Evolutionary conservation across 1,140 invertebrate genomes (phyloP), one percentile per base, ranked within the genome.

Genomic region (Eubasilissa regina): DNA sequence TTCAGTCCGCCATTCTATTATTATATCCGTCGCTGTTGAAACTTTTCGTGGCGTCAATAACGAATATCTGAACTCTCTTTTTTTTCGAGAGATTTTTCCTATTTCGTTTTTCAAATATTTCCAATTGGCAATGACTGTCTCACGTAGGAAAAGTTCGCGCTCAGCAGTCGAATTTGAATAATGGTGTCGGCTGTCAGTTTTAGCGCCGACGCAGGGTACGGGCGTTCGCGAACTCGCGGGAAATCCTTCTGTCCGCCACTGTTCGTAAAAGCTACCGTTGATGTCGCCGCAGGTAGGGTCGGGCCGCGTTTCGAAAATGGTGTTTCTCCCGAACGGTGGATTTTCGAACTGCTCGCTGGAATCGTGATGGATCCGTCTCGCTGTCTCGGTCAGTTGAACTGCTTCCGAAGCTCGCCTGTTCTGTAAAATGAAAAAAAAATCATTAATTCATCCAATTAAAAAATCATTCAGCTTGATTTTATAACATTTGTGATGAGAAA

Each of bases 61-160:
- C 43, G 25, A 45, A 45, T 12, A 9, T 47, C 43, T 12, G 0
- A 64, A 25, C 17, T 48, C n/a, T 76, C 53, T 53, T 77, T 75
- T 19, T 35, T 74, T 10, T 79, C 81, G 8, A 83, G 58, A 48
- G 81, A 64, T 43, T 45, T 51, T 25, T 83, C 79, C 4, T 76
- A 47, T 51, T n/a, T 83, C 81, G 15, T 79, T 72, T 48, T 83
- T 83, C 56, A 83, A 45, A 81, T 79, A 78, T 21, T 81, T 80
- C 81, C 81, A 80, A 35, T 79, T 83, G 15, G 81, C 79, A 17
- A 83, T 83, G 56, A 83, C 75, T 7, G 81, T 76, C 51, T 83
- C 81, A 6, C 1, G 25, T 35, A 6, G 25, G 25, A 35, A 35
- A 35, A 35, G 1, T n/a, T 79, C 13, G 3, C 81, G 58, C 11